Evolutionary conservation across 2,888 invertebrate species (phyloP), one percentile per base, ranked within the genome.

Genomic region (Agonopterix subpropinquella): DNA sequence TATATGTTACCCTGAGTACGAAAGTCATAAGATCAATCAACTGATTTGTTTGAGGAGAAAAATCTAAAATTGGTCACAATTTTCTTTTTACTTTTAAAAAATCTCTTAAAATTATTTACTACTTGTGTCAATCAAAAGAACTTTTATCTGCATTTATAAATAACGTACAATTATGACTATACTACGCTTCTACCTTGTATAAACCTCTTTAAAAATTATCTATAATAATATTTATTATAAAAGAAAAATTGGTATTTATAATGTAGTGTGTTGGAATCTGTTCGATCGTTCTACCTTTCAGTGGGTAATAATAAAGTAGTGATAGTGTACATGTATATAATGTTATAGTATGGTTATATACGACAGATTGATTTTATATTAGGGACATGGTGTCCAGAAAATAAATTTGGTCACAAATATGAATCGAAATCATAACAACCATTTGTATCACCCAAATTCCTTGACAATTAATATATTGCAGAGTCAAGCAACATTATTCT

Each of bases 371-470:
- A 28, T 28, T 5, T 28, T 28, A 28, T 28, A 28, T 5, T 28
- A 28, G 28, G 28, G 1, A 28, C 28, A 28, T 28, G 28, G 28
- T 28, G 28, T 28, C 28, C 28, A 7, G 28, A 28, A 28, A 28
- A 28, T 28, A 28, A 28, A 28, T 7, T 28, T 28, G 28, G 28
- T 28, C 28, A 28, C 28, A 28, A 28, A 28, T 28, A 28, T 28
- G 28, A 28, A 28, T 28, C 28, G 28, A 28, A 28, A 28, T 28
- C 55, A 55, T 57, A 64, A 67, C 67, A 77, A 75, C 67, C 70
- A 82, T 84, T 87, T 86, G 83, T 79, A 80, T 86, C 87, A 88
- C 87, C 87, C 87, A 88, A 88, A 88, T 88, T 88, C 87, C 87
- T 73, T 74, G 8, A 42, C 51, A 28, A 28, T 28, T 28, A 28